Conservation (phyloP, 35 echinoderm and acorn worm genomes). For the Strongylocentrotus purpuratus region DNA sequence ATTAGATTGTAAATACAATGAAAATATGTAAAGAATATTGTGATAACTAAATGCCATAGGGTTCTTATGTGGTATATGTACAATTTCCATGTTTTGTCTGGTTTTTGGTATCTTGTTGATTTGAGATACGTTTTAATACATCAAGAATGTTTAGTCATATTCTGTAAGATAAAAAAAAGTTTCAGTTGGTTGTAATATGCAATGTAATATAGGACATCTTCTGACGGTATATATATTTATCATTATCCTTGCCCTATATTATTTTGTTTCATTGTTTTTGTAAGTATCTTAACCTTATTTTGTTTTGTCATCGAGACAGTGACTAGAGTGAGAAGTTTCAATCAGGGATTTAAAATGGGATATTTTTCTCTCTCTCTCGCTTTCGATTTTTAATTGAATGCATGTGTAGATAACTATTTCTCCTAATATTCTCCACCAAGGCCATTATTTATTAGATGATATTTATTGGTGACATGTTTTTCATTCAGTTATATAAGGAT, state of each 20-base stretch:
- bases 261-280: not conserved
- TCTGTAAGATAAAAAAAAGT: not conserved
- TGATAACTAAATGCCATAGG: not conserved
- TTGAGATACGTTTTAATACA: slow-evolving; percentile 11
- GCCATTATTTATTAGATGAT: slow-evolving; percentile 33
- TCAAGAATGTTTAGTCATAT: not conserved
- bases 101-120: not conserved
- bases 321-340: slow-evolving; percentile 4
- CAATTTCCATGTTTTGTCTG: not conserved
- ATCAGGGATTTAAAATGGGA: slow-evolving; percentile 10
- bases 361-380: not conserved
- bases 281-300: not conserved
- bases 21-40: slow-evolving; percentile 20
- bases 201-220: slow-evolving; percentile 15
- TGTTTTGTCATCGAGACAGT: not conserved
- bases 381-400: not conserved
- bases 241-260: not conserved
- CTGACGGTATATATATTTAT: not conserved
- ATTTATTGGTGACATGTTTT: not conserved
- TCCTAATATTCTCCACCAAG: not conserved
- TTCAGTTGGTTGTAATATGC: slow-evolving; percentile 32
- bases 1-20: not conserved
- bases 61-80: not conserved
- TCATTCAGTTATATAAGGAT: not conserved
- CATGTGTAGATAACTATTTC: slow-evolving; percentile 31